These are phyloP conservation scores for Rhynchotus rufescens DNA, from an alignment of 2,797 vertebrate genomes.

Conservation along the genomic window DNA sequence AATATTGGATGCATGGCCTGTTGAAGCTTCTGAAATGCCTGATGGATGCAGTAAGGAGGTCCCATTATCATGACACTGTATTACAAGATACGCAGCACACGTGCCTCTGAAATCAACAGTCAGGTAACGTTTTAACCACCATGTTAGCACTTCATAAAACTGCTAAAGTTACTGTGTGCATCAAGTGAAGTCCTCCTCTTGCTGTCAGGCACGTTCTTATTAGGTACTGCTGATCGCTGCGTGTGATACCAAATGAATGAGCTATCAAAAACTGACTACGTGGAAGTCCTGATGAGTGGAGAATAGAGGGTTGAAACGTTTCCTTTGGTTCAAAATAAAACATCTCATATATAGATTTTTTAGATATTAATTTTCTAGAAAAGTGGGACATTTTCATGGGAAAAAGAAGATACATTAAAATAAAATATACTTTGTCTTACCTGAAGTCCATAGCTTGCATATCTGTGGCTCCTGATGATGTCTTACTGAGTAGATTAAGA, in stretches of 20 bases:
- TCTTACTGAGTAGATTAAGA: background rate
- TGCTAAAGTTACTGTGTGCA: accelerated
- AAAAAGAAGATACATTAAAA: no score
- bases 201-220: accelerated
- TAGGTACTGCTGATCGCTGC: accelerated
- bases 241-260: accelerated
- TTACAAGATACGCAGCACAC: accelerated
- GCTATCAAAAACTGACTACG: no score
- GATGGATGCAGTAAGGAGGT: background rate
- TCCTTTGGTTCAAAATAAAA: background rate
- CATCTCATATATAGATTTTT: background rate
- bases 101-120: background rate
- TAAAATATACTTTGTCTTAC: background rate
- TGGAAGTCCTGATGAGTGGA: background rate
- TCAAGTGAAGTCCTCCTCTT: background rate
- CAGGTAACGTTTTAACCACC: accelerated
- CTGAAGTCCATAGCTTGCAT: background rate
- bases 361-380: background rate
- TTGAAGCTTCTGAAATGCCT: background rate
- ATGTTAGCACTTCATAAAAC: background rate
- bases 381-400: background rate
- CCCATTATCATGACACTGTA: no score
- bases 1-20: background rate
- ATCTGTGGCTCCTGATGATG: background rate
- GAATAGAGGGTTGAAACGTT: background rate